These are phyloP conservation scores for Acleris sparsana DNA, from an alignment of 2,888 invertebrate genomes.

Conservation along the genomic window DNA sequence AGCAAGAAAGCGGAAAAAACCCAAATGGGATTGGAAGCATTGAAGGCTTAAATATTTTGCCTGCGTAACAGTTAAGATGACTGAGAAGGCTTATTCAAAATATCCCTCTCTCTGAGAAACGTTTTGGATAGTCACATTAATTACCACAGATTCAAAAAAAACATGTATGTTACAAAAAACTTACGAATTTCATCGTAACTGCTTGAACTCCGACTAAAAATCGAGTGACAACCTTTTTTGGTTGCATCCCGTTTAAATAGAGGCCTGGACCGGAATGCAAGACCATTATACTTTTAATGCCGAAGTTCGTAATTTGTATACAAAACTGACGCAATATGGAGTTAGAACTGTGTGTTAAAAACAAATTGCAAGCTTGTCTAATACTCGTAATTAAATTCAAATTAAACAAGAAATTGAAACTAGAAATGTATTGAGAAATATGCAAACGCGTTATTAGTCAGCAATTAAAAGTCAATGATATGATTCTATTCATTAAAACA, in stretches of 20 bases:
- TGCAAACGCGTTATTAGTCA: neutral
- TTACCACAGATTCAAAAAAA: too few relatives aligned
- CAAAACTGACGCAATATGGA: too few relatives aligned
- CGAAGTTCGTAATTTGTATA: too few relatives aligned
- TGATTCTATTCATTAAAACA: too few relatives aligned
- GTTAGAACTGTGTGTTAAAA: neutral
- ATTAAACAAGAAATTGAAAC: conserved; percentile 27
- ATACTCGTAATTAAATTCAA: conserved; percentile 11
- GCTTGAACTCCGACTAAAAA: conserved; percentile 1
- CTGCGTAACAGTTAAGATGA: too few relatives aligned
- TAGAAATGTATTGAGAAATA: conserved; percentile 25
- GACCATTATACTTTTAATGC: neutral
- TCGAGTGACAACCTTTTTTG: conserved; percentile 1
- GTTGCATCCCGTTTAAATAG: conserved; percentile 16
- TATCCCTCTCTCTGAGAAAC: too few relatives aligned
- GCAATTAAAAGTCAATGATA: conserved; percentile 1
- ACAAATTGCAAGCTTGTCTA: neutral
- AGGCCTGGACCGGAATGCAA: neutral
- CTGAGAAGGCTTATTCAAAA: too few relatives aligned
- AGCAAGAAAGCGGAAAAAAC: too few relatives aligned
- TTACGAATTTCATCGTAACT: conserved; percentile 23
- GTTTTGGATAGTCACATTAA: too few relatives aligned
- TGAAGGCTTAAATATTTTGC: too few relatives aligned
- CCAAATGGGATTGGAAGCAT: too few relatives aligned
- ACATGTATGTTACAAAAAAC: neutral